Evolutionary conservation across 2,888 invertebrate genomes (phyloP).

Genomic region (Allophyes oxyacanthae): DNA sequence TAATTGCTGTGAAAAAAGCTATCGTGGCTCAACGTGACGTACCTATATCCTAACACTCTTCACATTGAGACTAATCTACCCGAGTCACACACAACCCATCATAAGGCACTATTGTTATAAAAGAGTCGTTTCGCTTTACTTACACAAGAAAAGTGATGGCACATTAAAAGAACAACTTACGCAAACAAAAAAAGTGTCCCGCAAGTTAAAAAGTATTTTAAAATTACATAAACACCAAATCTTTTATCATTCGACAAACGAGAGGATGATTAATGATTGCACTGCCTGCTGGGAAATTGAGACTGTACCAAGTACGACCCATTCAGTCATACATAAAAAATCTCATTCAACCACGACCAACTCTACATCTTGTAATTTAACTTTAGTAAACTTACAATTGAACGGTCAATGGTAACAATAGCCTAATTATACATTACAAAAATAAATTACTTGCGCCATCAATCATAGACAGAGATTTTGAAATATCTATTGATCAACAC

Average conservation of each 20-base stretch:
- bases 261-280: conserved; percentile 79
- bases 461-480: conserved; percentile 67
- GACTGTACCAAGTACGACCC: conserved; percentile 61
- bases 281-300: conserved; percentile 72
- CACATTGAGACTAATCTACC: too few relatives aligned
- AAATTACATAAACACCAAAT: conserved; percentile 64
- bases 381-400: conserved; percentile 68
- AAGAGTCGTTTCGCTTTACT: conserved; percentile 1
- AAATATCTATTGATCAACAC: conserved; percentile 49
- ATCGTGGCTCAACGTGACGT: too few relatives aligned
- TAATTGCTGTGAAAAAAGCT: too few relatives aligned
- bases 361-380: conserved; percentile 64
- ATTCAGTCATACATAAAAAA: conserved; percentile 69
- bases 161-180: conserved; percentile 34
- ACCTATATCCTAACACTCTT: too few relatives aligned
- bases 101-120: not conserved
- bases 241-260: conserved; percentile 77
- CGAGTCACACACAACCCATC: not conserved
- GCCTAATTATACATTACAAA: conserved; percentile 77
- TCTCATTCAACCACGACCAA: conserved; percentile 60
- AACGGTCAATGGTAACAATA: conserved; percentile 76
- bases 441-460: conserved; percentile 75
- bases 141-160: conserved; percentile 21
- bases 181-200: conserved; percentile 26
- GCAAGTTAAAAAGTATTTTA: conserved; percentile 42